These are phyloP conservation scores for Alaudala cheleensis DNA, from an alignment of 2,113 vertebrate species.

Conservation along the genomic window DNA sequence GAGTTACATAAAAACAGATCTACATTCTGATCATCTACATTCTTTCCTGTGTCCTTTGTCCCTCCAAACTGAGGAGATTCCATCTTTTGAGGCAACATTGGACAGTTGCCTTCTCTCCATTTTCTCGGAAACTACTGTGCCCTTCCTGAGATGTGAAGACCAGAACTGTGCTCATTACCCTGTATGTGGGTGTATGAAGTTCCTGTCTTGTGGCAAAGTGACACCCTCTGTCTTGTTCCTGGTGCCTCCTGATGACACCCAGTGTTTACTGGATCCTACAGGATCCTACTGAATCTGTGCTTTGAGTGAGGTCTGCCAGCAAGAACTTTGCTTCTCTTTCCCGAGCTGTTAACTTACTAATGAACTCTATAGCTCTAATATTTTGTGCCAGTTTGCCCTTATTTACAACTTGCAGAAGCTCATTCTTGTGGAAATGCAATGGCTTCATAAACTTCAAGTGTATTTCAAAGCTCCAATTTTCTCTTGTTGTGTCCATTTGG, in stretches of 20 bases:
- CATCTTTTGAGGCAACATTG: no score
- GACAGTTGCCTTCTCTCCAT: background rate
- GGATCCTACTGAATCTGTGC: background rate
- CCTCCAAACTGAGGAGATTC: background rate
- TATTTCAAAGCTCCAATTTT: background rate
- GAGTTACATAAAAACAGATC: background rate
- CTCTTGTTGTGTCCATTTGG: background rate
- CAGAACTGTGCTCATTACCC: background rate
- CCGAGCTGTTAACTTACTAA: background rate
- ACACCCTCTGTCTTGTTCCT: background rate
- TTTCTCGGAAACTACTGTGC: background rate
- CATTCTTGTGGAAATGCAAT: background rate
- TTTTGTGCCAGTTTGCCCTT: background rate
- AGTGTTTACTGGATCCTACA: background rate
- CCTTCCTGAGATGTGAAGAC: background rate
- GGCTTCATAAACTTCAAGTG: background rate
- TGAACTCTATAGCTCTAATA: background rate
- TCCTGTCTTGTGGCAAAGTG: background rate
- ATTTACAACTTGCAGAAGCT: background rate
- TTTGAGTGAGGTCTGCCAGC: background rate
- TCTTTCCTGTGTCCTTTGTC: background rate
- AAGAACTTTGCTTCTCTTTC: background rate
- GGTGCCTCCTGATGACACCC: background rate
- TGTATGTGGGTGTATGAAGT: background rate
- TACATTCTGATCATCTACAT: background rate